Evolutionary conservation across 1,140 invertebrate species (phyloP), one percentile per base, ranked within the genome.

Genomic region (Bombus sibiricus): DNA sequence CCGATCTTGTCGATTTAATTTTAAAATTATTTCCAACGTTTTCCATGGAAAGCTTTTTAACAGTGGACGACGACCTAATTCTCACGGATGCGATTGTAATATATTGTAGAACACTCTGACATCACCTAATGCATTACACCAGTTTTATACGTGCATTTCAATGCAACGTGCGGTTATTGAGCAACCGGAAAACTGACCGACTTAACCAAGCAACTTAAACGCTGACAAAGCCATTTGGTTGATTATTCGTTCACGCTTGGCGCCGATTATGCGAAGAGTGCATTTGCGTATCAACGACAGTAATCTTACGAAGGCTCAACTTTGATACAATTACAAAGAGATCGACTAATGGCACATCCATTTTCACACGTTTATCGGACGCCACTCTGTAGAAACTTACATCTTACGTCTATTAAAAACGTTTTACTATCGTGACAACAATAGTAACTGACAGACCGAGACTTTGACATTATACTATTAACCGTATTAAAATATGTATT

Each of bases 171-270:
- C 22, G 47, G 39, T 66, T 47, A 76, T 88, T 89, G 80, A 47
- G 83, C 79, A 88, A 89, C 79, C 83, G 71, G 79, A 76, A 88
- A 88, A 88, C 37, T 88, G 79, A 79, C 87, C 80, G 76, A 83
- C 87, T 88, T 88, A 53, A 47, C 66, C 32, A 69, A 78, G 69
- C 66, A 32, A 71, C 53, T 32, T 69, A 66, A 62, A 74, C 71
- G 71, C 71, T 86, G 84, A 83, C 83, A 83, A 86, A 79, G 75
- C 41, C 57, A 37, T 85, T 88, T 79, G 34, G 47, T 28, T 73
- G 53, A 86, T 88, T 89, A 79, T 87, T 69, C 53, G 78, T 53
- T 41, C 41, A 62, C n/a, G 64, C 32, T 59, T 53, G 43, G 53
- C 32, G 28, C 47, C 76, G 81, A 88, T 85, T 85, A 84, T 69